Evolutionary conservation across 1,140 invertebrate genomes (phyloP).

Genomic region (Scaptomyza hsui): DNA sequence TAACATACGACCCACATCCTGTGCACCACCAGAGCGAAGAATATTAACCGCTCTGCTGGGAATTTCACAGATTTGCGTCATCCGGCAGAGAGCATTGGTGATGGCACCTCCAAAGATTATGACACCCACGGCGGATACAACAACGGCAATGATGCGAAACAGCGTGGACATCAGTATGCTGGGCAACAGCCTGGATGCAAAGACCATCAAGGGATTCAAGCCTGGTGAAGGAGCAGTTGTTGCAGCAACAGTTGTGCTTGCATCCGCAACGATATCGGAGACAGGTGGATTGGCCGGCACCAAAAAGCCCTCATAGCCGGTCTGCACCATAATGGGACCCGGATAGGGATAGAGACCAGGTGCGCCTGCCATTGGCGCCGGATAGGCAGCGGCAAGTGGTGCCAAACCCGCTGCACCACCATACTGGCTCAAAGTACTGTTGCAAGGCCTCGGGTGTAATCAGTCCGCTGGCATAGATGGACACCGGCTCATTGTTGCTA

Average conservation of each 20-base stretch:
- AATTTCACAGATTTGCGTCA: slow-evolving; percentile 88
- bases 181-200: slow-evolving; percentile 59
- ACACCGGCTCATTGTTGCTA: slow-evolving; percentile 63
- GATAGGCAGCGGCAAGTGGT: slow-evolving; percentile 56
- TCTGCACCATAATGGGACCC: slow-evolving; percentile 73
- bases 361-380: slow-evolving; percentile 46
- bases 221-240: slow-evolving; percentile 6
- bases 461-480: slow-evolving; percentile 65
- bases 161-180: slow-evolving; percentile 68
- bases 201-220: slow-evolving; percentile 50
- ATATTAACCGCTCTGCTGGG: slow-evolving; percentile 85
- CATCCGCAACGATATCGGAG: slow-evolving; percentile 19
- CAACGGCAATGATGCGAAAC: slow-evolving; percentile 68
- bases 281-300: slow-evolving; percentile 50
- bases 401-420: slow-evolving; percentile 59
- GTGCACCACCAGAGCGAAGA: slow-evolving; percentile 65
- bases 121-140: slow-evolving; percentile 84
- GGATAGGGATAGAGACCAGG: slow-evolving; percentile 69
- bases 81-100: slow-evolving; percentile 86
- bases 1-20: slow-evolving; percentile 72
- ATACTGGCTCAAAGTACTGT: slow-evolving; percentile 78
- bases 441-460: slow-evolving; percentile 78
- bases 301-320: slow-evolving; percentile 83
- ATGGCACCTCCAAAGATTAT: slow-evolving; percentile 86
- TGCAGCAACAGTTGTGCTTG: slow-evolving; percentile 36